Base-by-base conservation (phyloP, 2,888 invertebrate species). In the Meiosimyza decipiens region DNA sequence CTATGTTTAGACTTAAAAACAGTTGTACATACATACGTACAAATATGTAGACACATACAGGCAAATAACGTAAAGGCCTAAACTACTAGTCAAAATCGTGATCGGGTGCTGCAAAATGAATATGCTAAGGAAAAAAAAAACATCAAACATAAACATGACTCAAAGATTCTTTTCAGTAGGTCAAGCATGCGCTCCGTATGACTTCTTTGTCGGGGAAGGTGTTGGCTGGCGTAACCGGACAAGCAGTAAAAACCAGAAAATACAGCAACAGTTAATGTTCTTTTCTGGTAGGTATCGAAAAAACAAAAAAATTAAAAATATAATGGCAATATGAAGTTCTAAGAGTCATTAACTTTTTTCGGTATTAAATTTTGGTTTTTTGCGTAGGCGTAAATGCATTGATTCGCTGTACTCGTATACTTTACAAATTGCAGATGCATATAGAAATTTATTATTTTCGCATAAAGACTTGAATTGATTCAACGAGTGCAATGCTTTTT, bases 101-200 rank as follows among this genome's bases (percentile, higher is more conserved):
- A 64, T 64, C 15, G 50, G 28, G 50, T 28, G 18, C 15, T 50
- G 28, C 15, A 15, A 22, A 51, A 49, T 13, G 13, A 64, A 51
- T 51, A 64, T 50, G 50, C 4, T 28, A 2, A 28, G 28, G 28
- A 28, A 64, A 51, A 64, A 64, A 7, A 55, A 3, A 28, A 28
- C 3, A 28, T 28, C 5, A 28, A 28, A 28, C 1, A 62, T n/a
- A 49, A 64, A 64, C 64, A 64, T 64, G 64, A 22, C 28, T 51
- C 16, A 28, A 16, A 49, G 64, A 64, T 64, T 64, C 64, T 51
- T 64, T 64, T 64, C 9, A 64, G 64, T 64, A 51, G 64, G 64
- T 64, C 51, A 64, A 64, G 15, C 64, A 64, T 50, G 64, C 51
- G 51, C 51, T 51, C 4, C 22, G 6, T 18, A 51, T 22, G 64